Evolutionary conservation across 2,113 vertebrate genomes (phyloP).

Genomic region (Collichthys lucidus): DNA sequence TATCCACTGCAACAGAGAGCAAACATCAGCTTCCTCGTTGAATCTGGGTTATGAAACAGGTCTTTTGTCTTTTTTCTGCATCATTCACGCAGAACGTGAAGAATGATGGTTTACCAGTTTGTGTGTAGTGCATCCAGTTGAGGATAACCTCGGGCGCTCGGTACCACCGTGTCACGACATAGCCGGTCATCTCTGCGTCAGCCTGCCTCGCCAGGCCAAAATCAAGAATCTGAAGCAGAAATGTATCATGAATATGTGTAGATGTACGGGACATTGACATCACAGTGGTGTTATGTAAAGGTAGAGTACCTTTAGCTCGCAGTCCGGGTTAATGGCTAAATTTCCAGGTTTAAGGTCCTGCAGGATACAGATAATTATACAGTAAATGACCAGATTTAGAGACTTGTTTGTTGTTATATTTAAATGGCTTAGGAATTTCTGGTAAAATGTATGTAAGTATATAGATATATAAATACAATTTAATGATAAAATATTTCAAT

Average conservation of each 20-base stretch:
- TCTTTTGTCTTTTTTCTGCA: background rate
- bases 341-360: slow-evolving; percentile 98
- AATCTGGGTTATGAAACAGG: background rate
- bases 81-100: background rate
- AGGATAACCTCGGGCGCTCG: slow-evolving; percentile 96
- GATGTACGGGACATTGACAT: background rate
- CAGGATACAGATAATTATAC: background rate
- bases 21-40: background rate
- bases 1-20: slow-evolving; percentile 89
- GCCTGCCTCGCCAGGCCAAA: slow-evolving; percentile 95
- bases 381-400: background rate
- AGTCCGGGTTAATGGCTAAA: slow-evolving; percentile 95
- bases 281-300: rapidly evolving
- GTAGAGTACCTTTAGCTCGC: slow-evolving; percentile 92
- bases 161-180: slow-evolving; percentile 99
- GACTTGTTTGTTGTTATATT: background rate
- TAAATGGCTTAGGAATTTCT: background rate
- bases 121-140: slow-evolving; percentile 98
- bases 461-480: background rate
- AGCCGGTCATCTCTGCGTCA: slow-evolving; percentile 96
- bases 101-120: slow-evolving; percentile 84
- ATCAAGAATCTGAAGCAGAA: slow-evolving; percentile 90
- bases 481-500: background rate
- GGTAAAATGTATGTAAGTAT: background rate
- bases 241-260: rapidly evolving